Percentiles rank a stretch among this genome's conserved stretches.
Conservation (phyloP, 1,140 invertebrate genomes). For the Hypsibius dujardini region DNA sequence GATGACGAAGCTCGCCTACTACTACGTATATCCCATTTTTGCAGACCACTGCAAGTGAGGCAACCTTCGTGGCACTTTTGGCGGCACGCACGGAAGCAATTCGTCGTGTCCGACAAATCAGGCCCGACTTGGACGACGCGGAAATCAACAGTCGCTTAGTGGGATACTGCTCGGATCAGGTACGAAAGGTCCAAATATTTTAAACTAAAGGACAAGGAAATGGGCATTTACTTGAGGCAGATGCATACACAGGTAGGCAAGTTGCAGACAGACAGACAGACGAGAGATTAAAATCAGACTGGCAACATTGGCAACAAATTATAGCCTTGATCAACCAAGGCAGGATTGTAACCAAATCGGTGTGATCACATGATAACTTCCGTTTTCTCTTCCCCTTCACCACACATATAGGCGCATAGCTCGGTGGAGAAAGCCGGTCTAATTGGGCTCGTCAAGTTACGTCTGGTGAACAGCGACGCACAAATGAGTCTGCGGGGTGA, state of each 20-base stretch:
- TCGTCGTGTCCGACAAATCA: conserved; percentile 44
- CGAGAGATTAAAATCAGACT: too few relatives aligned
- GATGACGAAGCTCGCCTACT: too few relatives aligned
- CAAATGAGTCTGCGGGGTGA: conserved; percentile 64
- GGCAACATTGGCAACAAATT: too few relatives aligned
- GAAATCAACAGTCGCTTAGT: conserved; percentile 78
- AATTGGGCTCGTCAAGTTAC: conserved; percentile 72
- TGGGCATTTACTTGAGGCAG: too few relatives aligned
- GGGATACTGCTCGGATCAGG: conserved; percentile 74
- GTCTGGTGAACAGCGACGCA: conserved; percentile 58
- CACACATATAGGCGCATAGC: conserved; percentile 56
- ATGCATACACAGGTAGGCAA: too few relatives aligned
- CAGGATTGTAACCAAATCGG: too few relatives aligned
- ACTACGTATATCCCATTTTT: conserved; percentile 18
- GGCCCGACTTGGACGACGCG: conserved; percentile 56
- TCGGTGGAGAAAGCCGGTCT: conserved; percentile 87
- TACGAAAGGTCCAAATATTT: conserved; percentile 18
- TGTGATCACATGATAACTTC: not conserved
- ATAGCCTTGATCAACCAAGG: too few relatives aligned
- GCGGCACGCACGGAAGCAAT: conserved; percentile 73
- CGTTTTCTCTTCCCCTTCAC: not conserved
- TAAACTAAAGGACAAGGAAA: not conserved
- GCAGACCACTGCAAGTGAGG: conserved; percentile 72
- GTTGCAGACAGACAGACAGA: too few relatives aligned
- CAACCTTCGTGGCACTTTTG: conserved; percentile 68